phyloP scores from a whole-genome alignment of 2,888 invertebrate species.

The Gymnoscelis rufifasciata region DNA sequence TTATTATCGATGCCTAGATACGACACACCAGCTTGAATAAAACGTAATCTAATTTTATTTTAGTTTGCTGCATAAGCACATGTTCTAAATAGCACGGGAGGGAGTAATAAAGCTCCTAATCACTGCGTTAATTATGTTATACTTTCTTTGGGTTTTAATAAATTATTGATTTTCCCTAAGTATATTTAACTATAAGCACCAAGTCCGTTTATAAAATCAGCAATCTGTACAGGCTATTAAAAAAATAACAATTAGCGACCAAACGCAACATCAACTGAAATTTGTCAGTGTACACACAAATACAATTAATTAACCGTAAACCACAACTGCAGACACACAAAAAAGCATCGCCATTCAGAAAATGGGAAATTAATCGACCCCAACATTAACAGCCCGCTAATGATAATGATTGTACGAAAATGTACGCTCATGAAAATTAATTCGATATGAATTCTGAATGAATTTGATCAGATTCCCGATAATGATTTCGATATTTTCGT shows the following conservation, averaged over 20 bases:
- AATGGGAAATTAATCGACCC: conserved; percentile 65
- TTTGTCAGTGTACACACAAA: conserved; percentile 11
- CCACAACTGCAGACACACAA: conserved; percentile 31
- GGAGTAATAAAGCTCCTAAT: no score
- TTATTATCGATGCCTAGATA: no score
- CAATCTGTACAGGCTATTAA: background rate
- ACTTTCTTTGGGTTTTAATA: no score
- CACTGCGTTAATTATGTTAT: no score
- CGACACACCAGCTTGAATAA: no score
- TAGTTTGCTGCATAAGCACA: no score
- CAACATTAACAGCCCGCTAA: conserved; percentile 63
- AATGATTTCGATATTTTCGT: background rate
- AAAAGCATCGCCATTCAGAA: conserved; percentile 48
- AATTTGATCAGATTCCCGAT: conserved; percentile 30
- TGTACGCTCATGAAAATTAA: conserved; percentile 60
- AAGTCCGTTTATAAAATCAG: no score
- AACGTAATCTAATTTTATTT: no score
- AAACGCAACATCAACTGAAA: background rate
- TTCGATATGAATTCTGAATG: conserved; percentile 44
- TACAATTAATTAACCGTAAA: conserved; percentile 21
- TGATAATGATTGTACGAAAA: conserved; percentile 57
- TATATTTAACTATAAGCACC: no score
- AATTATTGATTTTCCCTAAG: no score
- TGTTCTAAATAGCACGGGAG: no score
- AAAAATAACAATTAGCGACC: background rate